Conservation (phyloP, 2,888 invertebrate genomes). For the Xanthorhoe designata region DNA sequence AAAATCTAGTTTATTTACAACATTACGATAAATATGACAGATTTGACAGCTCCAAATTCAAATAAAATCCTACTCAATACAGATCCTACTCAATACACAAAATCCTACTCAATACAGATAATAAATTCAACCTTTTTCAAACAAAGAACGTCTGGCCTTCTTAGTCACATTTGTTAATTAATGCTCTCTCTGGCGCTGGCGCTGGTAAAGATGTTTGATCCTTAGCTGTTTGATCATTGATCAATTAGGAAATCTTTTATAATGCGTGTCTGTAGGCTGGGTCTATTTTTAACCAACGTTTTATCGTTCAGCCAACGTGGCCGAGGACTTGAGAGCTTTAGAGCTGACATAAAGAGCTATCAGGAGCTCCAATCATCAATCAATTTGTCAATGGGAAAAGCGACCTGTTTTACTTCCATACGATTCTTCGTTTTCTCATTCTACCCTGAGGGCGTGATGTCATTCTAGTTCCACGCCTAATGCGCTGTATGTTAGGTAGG, state of each 20-base stretch:
- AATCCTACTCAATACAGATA: too few species aligned
- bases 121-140: background rate
- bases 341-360: constrained; percentile 16
- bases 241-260: background rate
- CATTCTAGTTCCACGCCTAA: constrained; percentile 22
- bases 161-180: background rate
- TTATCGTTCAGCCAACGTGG: constrained; percentile 12
- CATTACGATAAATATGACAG: constrained; percentile 21
- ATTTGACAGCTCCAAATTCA: constrained; percentile 13
- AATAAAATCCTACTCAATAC: constrained; percentile 4
- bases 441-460: constrained; percentile 7
- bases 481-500: constrained; percentile 17
- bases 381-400: constrained; percentile 74
- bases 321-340: constrained; percentile 9
- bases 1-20: constrained; percentile 12
- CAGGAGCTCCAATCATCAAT: constrained; percentile 60
- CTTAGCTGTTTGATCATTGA: too few species aligned
- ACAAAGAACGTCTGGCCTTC: background rate
- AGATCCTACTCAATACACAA: background rate
- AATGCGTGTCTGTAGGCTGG: background rate
- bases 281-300: constrained; percentile 6
- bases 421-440: constrained; percentile 14
- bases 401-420: constrained; percentile 27
- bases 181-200: background rate
- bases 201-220: background rate